Conservation (phyloP, 2,888 invertebrate species). For the Dynastes tityus region DNA sequence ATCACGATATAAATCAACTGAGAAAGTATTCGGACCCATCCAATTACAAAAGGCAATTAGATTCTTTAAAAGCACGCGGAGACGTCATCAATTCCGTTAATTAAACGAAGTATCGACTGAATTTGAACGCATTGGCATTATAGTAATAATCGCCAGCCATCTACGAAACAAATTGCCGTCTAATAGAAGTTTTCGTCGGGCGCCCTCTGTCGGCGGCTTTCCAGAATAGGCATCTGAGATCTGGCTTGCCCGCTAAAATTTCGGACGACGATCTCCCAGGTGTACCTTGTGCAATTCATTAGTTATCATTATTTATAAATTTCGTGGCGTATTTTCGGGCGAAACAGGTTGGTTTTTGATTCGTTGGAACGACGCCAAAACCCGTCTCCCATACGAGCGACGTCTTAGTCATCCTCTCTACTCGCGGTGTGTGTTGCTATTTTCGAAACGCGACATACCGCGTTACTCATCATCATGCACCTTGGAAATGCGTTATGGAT, state of each 20-base stretch:
- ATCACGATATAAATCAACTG: slow-evolving; percentile 43
- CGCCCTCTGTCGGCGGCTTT: slow-evolving; percentile 15
- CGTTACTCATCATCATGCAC: slow-evolving; percentile 49
- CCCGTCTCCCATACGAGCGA: slow-evolving; percentile 36
- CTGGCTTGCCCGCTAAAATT: slow-evolving; percentile 19
- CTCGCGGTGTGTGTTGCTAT: slow-evolving; percentile 37
- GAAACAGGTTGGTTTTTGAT: slow-evolving; percentile 50
- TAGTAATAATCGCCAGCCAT: slow-evolving; percentile 39
- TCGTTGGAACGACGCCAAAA: slow-evolving; percentile 44
- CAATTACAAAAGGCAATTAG: slow-evolving; percentile 52
- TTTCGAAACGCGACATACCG: slow-evolving; percentile 38
- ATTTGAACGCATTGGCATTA: slow-evolving; percentile 33
- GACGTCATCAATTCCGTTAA: slow-evolving; percentile 50
- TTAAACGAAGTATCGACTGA: slow-evolving; percentile 49
- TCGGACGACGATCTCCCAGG: slow-evolving; percentile 42
- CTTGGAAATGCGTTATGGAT: slow-evolving; percentile 47
- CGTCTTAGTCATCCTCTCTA: slow-evolving; percentile 45
- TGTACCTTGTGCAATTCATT: slow-evolving; percentile 53
- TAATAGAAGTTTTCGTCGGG: slow-evolving; percentile 22
- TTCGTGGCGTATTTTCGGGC: slow-evolving; percentile 46
- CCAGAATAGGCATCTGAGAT: background rate
- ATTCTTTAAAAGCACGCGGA: slow-evolving; percentile 43
- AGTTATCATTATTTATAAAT: slow-evolving; percentile 52
- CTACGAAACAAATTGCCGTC: slow-evolving; percentile 44
- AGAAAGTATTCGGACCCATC: slow-evolving; percentile 44